These are phyloP conservation scores for Osmerus eperlanus DNA, from an alignment of 2,113 vertebrate genomes.

Conservation along the genomic window DNA sequence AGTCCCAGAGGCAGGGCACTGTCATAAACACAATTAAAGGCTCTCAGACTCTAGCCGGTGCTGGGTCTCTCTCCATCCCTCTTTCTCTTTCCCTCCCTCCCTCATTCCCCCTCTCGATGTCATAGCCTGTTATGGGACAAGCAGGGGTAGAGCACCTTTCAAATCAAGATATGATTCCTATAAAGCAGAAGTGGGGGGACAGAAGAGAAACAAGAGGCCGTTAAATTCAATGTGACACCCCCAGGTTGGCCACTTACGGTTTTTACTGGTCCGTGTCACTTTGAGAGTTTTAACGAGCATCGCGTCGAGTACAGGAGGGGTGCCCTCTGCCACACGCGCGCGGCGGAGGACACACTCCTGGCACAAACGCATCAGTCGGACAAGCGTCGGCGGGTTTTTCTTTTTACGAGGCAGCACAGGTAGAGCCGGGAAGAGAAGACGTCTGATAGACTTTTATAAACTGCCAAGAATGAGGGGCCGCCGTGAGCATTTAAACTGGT, in stretches of 20 bases:
- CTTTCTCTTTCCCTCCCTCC: neutral
- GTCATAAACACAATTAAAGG: slow-evolving; percentile 64
- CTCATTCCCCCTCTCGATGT: neutral
- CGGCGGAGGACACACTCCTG: slow-evolving; percentile 12
- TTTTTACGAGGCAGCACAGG: slow-evolving; percentile 52
- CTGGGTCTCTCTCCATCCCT: slow-evolving; percentile 27
- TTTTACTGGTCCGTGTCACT: slow-evolving; percentile 65
- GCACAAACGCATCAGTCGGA: neutral
- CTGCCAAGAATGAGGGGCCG: slow-evolving; percentile 25
- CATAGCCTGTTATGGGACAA: slow-evolving; percentile 4
- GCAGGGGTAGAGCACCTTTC: slow-evolving; percentile 48
- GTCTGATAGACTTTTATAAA: slow-evolving; percentile 46
- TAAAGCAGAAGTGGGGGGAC: slow-evolving; percentile 18
- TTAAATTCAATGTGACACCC: slow-evolving; percentile 74
- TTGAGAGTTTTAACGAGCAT: slow-evolving; percentile 66
- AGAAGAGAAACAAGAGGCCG: slow-evolving; percentile 53
- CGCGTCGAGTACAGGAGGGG: slow-evolving; percentile 28
- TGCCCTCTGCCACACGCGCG: slow-evolving; percentile 28
- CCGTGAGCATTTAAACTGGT: slow-evolving; percentile 9
- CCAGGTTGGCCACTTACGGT: slow-evolving; percentile 57
- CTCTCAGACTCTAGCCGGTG: slow-evolving; percentile 38
- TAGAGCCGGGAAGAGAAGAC: slow-evolving; percentile 18
- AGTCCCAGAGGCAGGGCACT: slow-evolving; percentile 45
- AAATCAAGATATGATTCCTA: slow-evolving; percentile 55
- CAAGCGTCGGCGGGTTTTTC: slow-evolving; percentile 10